Conservation (phyloP, 2,113 vertebrate genomes). For the Orycteropus afer region DNA sequence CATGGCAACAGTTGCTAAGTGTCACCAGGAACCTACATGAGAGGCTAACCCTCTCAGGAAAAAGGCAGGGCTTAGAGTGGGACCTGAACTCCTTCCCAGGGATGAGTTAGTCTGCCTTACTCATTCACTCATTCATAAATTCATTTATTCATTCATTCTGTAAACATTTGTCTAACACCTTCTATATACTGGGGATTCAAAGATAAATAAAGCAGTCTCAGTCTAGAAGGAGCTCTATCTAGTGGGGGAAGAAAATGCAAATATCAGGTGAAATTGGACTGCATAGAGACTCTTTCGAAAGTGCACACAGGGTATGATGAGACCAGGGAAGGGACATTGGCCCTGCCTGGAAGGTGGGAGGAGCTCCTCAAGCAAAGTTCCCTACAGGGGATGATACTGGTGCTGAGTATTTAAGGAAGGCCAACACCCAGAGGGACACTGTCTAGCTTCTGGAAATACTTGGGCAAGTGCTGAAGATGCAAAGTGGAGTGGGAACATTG, state of each 20-base stretch:
- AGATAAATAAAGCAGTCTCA: not conserved
- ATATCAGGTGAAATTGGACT: not conserved
- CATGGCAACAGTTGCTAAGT: constrained; percentile 69
- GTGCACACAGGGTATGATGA: not conserved
- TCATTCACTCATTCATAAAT: not conserved
- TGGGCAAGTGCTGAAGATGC: not conserved
- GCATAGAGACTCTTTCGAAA: not conserved
- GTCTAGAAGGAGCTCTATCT: not conserved
- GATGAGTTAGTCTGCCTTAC: not conserved
- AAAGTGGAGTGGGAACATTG: not conserved
- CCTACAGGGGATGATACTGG: accelerated
- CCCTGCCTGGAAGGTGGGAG: not conserved
- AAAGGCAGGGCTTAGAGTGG: constrained; percentile 5
- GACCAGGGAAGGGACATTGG: not conserved
- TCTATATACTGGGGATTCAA: constrained; percentile 24
- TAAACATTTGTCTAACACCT: not conserved
- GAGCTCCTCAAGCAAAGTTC: not conserved
- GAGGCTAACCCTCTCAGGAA: constrained; percentile 54
- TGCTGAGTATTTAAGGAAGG: not conserved
- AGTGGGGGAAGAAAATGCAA: not conserved
- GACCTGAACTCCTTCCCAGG: constrained; percentile 31
- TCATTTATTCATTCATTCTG: not conserved
- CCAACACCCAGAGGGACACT: not conserved
- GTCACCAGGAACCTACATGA: constrained; percentile 15
- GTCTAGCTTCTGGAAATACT: not conserved